These are phyloP conservation scores for Turnix velox DNA, from an alignment of 2,113 vertebrate species.

Conservation along the genomic window DNA sequence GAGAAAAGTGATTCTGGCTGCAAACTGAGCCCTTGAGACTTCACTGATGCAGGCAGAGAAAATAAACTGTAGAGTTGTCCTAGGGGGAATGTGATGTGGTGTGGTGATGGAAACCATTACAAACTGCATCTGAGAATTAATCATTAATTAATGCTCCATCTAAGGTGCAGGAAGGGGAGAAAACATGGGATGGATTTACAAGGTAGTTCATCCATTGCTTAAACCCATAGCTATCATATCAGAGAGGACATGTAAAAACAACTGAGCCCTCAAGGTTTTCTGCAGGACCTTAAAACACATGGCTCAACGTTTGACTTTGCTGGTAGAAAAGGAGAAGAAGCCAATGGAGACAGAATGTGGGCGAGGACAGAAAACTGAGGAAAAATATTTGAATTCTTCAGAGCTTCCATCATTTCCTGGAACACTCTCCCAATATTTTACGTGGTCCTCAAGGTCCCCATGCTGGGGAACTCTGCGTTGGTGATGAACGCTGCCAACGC, in stretches of 20 bases:
- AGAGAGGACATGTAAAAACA: not conserved
- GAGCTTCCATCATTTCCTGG: slow-evolving; percentile 46
- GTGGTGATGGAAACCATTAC: slow-evolving; percentile 11
- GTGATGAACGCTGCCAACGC: not conserved
- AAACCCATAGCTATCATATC: rapidly evolving
- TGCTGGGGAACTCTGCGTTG: not conserved
- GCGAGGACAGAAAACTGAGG: slow-evolving; percentile 14
- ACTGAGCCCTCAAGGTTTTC: not conserved
- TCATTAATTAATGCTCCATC: not conserved
- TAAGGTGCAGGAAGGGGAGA: not conserved
- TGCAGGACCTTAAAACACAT: not conserved
- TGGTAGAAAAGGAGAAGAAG: not conserved
- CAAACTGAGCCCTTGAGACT: not conserved
- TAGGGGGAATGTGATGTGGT: not conserved
- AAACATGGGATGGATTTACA: not conserved
- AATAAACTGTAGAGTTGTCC: not conserved
- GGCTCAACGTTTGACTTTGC: not conserved
- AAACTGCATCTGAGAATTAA: not conserved
- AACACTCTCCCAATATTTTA: not conserved
- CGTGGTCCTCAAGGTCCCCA: not conserved
- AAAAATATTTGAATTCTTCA: slow-evolving; percentile 32
- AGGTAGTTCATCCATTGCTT: not conserved
- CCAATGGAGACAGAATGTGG: not conserved
- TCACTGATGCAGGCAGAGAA: not conserved
- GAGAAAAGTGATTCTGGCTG: not conserved